A percentile compares a stretch with the other conserved stretches of the same genome.
phyloP scores from a whole-genome alignment of 1,140 invertebrate species.

The Conus betulinus region DNA sequence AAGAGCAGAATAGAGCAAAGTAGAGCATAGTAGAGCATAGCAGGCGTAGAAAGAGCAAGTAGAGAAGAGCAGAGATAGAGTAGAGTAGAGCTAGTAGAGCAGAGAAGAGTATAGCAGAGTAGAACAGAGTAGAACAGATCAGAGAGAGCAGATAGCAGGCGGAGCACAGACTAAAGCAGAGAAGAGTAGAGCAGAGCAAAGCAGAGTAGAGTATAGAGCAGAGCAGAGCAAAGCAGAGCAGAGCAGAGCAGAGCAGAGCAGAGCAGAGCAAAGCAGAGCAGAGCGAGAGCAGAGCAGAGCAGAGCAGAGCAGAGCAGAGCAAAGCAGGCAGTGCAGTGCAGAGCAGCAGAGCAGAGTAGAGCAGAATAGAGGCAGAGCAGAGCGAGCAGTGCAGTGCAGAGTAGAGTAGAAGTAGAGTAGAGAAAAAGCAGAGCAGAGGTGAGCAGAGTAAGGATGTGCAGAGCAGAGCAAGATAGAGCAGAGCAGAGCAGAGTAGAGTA shows the following conservation, averaged over 20 bases:
- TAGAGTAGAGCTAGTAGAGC: slow-evolving; percentile 13
- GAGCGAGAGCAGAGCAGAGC: slow-evolving; percentile 24
- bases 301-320: slow-evolving; percentile 13
- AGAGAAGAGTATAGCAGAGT: slow-evolving; percentile 23
- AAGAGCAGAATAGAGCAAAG: background rate
- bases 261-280: background rate
- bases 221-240: slow-evolving; percentile 14
- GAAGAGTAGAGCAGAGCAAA: slow-evolving; percentile 13
- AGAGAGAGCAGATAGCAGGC: no score
- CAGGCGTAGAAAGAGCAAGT: slow-evolving; percentile 19
- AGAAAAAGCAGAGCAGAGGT: background rate
- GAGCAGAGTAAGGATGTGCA: background rate
- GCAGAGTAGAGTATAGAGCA: slow-evolving; percentile 2
- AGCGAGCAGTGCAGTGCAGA: background rate
- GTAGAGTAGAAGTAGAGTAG: background rate
- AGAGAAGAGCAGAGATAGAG: slow-evolving; percentile 29
- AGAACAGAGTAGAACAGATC: slow-evolving; percentile 18
- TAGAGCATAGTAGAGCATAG: slow-evolving; percentile 22
- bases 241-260: slow-evolving; percentile 13
- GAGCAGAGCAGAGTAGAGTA: background rate
- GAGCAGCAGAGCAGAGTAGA: no score
- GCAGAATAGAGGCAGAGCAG: background rate
- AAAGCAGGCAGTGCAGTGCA: no score
- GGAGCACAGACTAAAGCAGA: background rate
- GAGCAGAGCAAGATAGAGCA: background rate